These are phyloP conservation scores for Oncorhynchus masou DNA, from an alignment of 2,113 vertebrate species.

Conservation along the genomic window DNA sequence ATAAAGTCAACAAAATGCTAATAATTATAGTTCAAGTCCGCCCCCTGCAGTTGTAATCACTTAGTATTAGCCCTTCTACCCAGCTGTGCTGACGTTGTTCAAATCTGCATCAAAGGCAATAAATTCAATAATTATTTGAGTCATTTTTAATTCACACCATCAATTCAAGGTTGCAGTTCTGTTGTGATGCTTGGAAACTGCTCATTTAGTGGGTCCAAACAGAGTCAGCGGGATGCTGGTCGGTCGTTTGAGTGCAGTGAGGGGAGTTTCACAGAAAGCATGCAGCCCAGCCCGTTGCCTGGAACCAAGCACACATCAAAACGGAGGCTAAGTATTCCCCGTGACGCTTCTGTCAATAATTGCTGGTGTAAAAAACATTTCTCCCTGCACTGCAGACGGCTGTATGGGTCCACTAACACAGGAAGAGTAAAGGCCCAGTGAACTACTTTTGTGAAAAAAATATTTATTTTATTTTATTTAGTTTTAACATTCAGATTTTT, in stretches of 20 bases:
- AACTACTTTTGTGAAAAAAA: too few relatives aligned
- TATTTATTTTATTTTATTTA: too few relatives aligned
- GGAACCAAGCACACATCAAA: conserved; percentile 9
- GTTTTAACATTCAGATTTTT: too few relatives aligned
- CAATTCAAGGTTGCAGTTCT: background rate
- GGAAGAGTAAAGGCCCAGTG: too few relatives aligned
- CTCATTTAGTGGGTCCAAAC: background rate
- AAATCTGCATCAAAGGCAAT: background rate
- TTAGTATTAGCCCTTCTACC: background rate
- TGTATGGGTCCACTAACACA: too few relatives aligned
- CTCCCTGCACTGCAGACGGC: too few relatives aligned
- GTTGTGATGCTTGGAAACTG: background rate
- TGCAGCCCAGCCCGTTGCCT: background rate
- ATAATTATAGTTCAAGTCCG: background rate
- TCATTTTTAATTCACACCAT: background rate
- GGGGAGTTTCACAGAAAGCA: background rate
- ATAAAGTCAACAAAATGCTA: too few relatives aligned
- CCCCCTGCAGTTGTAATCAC: background rate
- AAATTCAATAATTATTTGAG: too few relatives aligned
- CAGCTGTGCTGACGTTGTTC: background rate
- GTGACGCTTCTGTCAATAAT: conserved; percentile 35
- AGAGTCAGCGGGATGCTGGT: background rate
- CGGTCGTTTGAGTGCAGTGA: background rate
- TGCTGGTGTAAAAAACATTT: background rate
- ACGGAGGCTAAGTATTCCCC: conserved; percentile 5